Evolutionary conservation across 2,888 invertebrate species (phyloP), one percentile per base, ranked within the genome.

Genomic region (Trisateles emortualis): DNA sequence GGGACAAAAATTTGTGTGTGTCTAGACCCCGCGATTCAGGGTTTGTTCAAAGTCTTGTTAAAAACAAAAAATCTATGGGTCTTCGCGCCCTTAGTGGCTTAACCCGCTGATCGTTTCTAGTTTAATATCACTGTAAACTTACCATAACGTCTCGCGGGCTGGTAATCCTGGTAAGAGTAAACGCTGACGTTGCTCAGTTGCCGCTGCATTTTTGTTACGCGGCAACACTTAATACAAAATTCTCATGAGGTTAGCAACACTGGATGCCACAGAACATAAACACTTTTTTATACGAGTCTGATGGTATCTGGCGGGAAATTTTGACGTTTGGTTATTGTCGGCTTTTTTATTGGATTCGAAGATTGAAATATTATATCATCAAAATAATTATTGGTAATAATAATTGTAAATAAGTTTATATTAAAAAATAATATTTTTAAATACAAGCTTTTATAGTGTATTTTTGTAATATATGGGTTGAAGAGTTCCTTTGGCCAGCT

Each of bases 151-250:
- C 92, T 83, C 11, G 84, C 40, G 5, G 92, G 92, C 72, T 93
- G 92, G 74, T 92, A 91, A 38, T 92, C 93, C 78, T 92, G 90
- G 64, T 93, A 93, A 8, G 92, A 87, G 47, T 88, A 86, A 61
- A 85, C 80, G 76, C 90, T 91, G 59, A 91, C 90, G 74, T 92
- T 92, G 79, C 91, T 93, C 70, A 90, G 78, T 81, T 88, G 92
- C 49, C 90, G 81, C 83, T 91, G 89, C 90, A 89, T 88, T 55
- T 71, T 71, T 66, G 46, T 65, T 35, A 59, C 9, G 65, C 78
- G 70, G 72, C 78, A 76, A 77, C 73, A 72, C 67, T 67, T 55
- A 64, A 64, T 59, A 59, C 68, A 69, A 43, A 64, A 59, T 66
- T 74, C 56, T 71, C 74, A 79, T 74, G 65, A 64, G 76, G 66